Evolutionary conservation across 2,888 invertebrate genomes (phyloP), one percentile per base, ranked within the genome.

Genomic region (Philhelius pedissequus): DNA sequence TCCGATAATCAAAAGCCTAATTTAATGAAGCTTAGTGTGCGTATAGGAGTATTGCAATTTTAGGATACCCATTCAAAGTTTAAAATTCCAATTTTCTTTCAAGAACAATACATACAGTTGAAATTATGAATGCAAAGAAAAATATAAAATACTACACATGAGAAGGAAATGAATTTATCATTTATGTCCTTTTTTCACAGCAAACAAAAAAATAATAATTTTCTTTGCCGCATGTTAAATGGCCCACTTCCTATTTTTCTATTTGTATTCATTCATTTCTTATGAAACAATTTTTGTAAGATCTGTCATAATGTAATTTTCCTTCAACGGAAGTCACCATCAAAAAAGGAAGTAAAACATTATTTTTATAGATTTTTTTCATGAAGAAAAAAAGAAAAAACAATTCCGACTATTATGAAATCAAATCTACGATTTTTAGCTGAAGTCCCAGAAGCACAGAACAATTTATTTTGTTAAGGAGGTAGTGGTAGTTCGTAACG

Each of bases 221-320:
- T 18, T 68, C 20, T 9, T 7, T n/a, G n/a, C 68, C 9, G 60
- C 50, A 54, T 25, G 6, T 69, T 43, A 60, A 66, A 79, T 73
- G 50, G 58, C 60, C 73, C 25, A 66, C 66, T 43, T 79, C 68
- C 73, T 52, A 32, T 68, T 60, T 62, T 43, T 35, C 68, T 69
- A 79, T 45, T 13, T 20, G 1, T 35, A 22, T 56, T 54, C n/a
- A n/a, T n/a, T 32, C 32, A 6, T 15, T 18, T 20, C 8, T 32
- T 35, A 5, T 20, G 25, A 48, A 48, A 48, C 1, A n/a, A 20
- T 18, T 45, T 56, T 32, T 35, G 3, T 8, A 13, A 38, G 13
- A n/a, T 22, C 35, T 22, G 3, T 38, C 22, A 22, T 22, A 35
- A 38, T 30, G 30, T 54, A 32, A 3, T 38, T 35, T 22, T 22